Evolutionary conservation across 1,140 invertebrate genomes (phyloP).

Genomic region (Acyrthosiphon pisum): DNA sequence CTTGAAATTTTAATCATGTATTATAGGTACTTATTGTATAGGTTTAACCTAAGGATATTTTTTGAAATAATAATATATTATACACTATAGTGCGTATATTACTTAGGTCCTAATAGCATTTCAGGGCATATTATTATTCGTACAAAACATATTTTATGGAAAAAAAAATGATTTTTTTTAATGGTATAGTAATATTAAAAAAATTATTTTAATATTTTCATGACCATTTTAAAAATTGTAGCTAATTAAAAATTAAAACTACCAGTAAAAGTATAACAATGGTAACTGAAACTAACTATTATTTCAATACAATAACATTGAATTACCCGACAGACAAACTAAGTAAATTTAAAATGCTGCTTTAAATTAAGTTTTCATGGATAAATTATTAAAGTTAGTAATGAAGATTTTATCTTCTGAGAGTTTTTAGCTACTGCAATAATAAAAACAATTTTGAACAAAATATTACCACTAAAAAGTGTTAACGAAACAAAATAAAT

Average conservation of each 20-base stretch:
- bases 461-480: slow-evolving; percentile 7
- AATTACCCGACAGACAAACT: background rate
- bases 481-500: slow-evolving; percentile 21
- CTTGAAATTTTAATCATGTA: no score
- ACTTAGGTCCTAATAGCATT: background rate
- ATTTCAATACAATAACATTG: background rate
- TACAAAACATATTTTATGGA: background rate
- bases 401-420: background rate
- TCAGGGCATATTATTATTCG: background rate
- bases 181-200: background rate
- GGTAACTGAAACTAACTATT: background rate
- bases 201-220: background rate
- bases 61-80: background rate
- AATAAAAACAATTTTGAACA: background rate
- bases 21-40: background rate
- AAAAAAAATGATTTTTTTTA: background rate
- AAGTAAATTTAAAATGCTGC: background rate
- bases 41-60: background rate
- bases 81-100: background rate
- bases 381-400: background rate
- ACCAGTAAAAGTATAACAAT: background rate
- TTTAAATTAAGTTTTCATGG: background rate
- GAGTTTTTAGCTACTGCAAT: background rate
- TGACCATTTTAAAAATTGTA: background rate
- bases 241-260: background rate